These are phyloP conservation scores for Hippocampus mohnikei DNA, from an alignment of 2,113 vertebrate genomes.

Conservation along the genomic window DNA sequence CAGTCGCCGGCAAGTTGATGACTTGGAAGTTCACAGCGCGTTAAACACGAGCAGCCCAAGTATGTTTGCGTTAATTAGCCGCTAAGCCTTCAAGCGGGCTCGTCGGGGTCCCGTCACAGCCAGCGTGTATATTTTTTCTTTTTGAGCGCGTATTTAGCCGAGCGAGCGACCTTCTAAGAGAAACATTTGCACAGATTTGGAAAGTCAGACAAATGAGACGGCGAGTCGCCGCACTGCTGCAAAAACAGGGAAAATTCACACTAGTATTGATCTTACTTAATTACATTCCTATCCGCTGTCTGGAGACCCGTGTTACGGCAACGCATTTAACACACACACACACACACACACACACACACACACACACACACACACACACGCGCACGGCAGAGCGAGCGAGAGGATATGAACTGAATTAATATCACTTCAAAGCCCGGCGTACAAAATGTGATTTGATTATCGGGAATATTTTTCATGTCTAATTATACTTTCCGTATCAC, in stretches of 20 bases:
- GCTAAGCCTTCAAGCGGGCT: not conserved
- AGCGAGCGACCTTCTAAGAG: constrained; percentile 5
- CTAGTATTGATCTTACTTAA: constrained; percentile 77
- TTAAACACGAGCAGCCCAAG: not conserved
- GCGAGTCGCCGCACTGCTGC: constrained; percentile 49
- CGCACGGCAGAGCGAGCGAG: constrained; percentile 61
- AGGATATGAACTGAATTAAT: constrained; percentile 75
- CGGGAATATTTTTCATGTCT: constrained; percentile 73
- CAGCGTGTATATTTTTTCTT: not conserved
- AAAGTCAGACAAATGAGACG: constrained; percentile 54
- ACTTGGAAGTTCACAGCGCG: not conserved
- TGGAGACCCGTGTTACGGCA: constrained; percentile 68
- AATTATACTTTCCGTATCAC: constrained; percentile 70
- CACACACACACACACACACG: constrained; percentile 7
- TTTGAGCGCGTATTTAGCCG: not conserved
- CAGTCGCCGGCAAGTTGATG: not conserved
- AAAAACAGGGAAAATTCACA: constrained; percentile 67
- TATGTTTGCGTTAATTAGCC: constrained; percentile 4
- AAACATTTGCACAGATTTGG: constrained; percentile 45
- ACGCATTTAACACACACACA: constrained; percentile 61
- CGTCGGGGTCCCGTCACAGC: not conserved
- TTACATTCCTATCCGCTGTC: constrained; percentile 76
- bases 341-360: too few relatives aligned
- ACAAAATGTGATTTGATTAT: constrained; percentile 77
- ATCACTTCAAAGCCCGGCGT: constrained; percentile 71